Evolutionary conservation across 2,113 vertebrate genomes (phyloP).

Genomic region (Aphyosemion australe): DNA sequence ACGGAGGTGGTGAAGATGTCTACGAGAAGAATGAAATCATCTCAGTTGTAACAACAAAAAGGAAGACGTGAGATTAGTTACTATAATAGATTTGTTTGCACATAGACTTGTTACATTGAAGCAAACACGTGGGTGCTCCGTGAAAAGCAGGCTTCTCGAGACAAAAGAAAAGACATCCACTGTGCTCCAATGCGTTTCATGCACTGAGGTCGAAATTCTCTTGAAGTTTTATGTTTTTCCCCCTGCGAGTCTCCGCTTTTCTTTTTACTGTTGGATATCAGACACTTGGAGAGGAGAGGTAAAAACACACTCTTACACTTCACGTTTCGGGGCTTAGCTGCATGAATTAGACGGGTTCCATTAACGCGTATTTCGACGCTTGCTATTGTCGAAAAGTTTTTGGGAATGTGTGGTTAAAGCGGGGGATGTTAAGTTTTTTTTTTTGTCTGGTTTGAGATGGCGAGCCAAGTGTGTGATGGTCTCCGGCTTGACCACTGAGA

Average conservation of each 20-base stretch:
- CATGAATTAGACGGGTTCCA: slow-evolving; percentile 57
- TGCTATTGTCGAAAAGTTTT: slow-evolving; percentile 76
- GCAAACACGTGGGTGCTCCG: slow-evolving; percentile 73
- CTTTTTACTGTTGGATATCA: slow-evolving; percentile 81
- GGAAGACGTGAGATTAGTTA: slow-evolving; percentile 77
- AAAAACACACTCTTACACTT: slow-evolving; percentile 64
- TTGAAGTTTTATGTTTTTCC: slow-evolving; percentile 84
- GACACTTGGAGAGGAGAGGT: slow-evolving; percentile 79
- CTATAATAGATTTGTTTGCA: slow-evolving; percentile 76
- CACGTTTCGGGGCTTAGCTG: slow-evolving; percentile 46
- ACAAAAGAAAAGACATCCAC: slow-evolving; percentile 75
- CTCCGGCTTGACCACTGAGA: slow-evolving; percentile 68
- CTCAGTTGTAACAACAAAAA: slow-evolving; percentile 85
- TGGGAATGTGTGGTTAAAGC: slow-evolving; percentile 75
- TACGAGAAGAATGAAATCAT: slow-evolving; percentile 86
- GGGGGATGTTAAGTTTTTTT: slow-evolving; percentile 65
- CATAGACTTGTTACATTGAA: slow-evolving; percentile 70
- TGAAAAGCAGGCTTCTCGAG: slow-evolving; percentile 67
- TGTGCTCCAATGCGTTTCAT: slow-evolving; percentile 78
- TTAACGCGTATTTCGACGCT: slow-evolving; percentile 69
- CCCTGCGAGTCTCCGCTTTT: slow-evolving; percentile 74
- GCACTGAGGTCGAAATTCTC: slow-evolving; percentile 81
- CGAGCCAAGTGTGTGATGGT: slow-evolving; percentile 74
- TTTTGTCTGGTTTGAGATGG: slow-evolving; percentile 76
- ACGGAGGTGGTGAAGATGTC: slow-evolving; percentile 88